Conservation (phyloP, 2,797 vertebrate genomes). For the Brachyalestes nurse region DNA sequence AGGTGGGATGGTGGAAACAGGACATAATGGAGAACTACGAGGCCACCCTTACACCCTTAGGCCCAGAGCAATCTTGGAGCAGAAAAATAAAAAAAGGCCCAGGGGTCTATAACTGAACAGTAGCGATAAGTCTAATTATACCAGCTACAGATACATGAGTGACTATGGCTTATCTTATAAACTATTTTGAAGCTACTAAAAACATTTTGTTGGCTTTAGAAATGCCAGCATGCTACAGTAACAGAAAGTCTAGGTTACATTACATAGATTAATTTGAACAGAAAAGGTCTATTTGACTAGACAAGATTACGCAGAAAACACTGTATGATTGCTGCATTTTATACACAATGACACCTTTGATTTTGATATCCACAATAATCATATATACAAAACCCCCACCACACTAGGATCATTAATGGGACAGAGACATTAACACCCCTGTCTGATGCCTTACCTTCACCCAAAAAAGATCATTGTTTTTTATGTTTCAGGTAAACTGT, state of each 20-base stretch:
- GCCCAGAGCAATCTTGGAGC: constrained; percentile 27
- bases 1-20: constrained; percentile 28
- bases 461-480: constrained; percentile 4
- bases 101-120: neutral
- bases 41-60: constrained; percentile 48
- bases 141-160: neutral
- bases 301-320: neutral
- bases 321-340: neutral
- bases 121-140: neutral
- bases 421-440: neutral
- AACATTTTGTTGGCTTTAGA: neutral
- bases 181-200: neutral
- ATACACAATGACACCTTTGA: neutral
- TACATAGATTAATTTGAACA: neutral
- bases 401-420: neutral
- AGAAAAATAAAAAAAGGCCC: neutral
- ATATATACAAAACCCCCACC: constrained; percentile 9
- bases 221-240: neutral
- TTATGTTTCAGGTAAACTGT: neutral
- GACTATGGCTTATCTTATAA: neutral
- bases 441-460: neutral
- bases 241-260: neutral
- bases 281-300: neutral
- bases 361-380: neutral
- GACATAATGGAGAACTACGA: constrained; percentile 34